A percentile compares a stretch with the other conserved stretches of the same genome.
Evolutionary conservation across 2,113 vertebrate genomes (phyloP).

Genomic region (Potamarius usumacintae): DNA sequence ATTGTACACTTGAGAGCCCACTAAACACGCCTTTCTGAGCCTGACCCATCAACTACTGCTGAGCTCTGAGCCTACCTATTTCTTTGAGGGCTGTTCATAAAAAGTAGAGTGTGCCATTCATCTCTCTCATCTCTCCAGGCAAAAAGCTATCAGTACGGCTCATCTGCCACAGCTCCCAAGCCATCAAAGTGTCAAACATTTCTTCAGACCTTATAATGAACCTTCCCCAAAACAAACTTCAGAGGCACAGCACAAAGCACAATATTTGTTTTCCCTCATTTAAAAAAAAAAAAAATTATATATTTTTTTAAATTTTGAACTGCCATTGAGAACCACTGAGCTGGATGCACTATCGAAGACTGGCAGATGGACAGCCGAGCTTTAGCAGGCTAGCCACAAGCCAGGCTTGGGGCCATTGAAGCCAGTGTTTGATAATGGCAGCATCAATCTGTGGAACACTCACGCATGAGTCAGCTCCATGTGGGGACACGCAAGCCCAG

Average conservation of each 20-base stretch:
- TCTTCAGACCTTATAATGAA: slow-evolving; percentile 59
- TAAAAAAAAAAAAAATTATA: background rate
- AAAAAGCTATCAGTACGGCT: slow-evolving; percentile 42
- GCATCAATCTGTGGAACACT: slow-evolving; percentile 64
- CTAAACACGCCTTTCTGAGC: background rate
- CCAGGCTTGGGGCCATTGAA: slow-evolving; percentile 46
- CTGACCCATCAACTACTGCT: slow-evolving; percentile 28
- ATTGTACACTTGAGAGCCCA: slow-evolving; percentile 23
- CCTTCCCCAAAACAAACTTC: slow-evolving; percentile 30
- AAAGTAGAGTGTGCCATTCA: slow-evolving; percentile 25
- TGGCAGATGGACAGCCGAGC: slow-evolving; percentile 13
- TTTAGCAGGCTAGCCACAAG: slow-evolving; percentile 33
- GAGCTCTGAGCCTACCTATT: slow-evolving; percentile 30
- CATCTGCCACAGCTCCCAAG: slow-evolving; percentile 35
- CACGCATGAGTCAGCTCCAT: slow-evolving; percentile 69
- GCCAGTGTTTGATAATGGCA: slow-evolving; percentile 66
- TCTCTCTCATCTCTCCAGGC: slow-evolving; percentile 33
- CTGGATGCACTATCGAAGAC: background rate
- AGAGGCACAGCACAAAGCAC: slow-evolving; percentile 17
- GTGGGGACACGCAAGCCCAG: slow-evolving; percentile 43
- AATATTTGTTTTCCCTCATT: background rate
- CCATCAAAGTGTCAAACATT: slow-evolving; percentile 39
- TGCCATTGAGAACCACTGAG: background rate
- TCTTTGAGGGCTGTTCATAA: slow-evolving; percentile 24
- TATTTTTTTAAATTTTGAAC: background rate